Evolutionary conservation across 1,140 invertebrate species (phyloP).

Genomic region (Gonioctena quinquepunctata): DNA sequence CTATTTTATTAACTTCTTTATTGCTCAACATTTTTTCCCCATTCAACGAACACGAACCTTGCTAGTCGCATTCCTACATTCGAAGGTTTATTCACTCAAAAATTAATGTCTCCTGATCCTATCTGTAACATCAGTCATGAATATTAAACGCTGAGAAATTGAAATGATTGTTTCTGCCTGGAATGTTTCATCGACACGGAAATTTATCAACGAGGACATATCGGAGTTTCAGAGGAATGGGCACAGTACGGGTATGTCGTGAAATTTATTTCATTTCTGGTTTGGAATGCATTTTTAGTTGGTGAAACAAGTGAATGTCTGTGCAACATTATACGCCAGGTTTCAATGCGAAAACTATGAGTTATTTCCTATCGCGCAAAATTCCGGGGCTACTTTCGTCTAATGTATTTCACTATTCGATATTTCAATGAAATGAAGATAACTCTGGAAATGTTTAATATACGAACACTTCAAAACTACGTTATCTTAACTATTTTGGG

Average conservation of each 20-base stretch:
- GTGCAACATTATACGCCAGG: too few species aligned
- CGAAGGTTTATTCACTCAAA: neutral
- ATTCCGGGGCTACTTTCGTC: too few species aligned
- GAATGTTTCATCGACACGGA: neutral
- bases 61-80: neutral
- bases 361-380: too few species aligned
- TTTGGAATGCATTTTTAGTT: too few species aligned
- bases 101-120: neutral
- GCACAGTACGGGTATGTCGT: neutral
- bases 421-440: too few species aligned
- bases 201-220: neutral
- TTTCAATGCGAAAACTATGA: too few species aligned
- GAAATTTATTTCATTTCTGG: neutral
- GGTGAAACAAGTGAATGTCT: too few species aligned
- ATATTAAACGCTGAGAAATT: slow-evolving; percentile 1
- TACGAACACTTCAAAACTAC: too few species aligned
- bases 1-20: neutral
- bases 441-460: too few species aligned
- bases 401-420: too few species aligned
- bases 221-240: neutral
- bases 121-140: neutral
- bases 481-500: too few species aligned
- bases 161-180: neutral
- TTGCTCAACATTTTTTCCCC: neutral
- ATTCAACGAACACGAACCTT: neutral